phyloP scores from a whole-genome alignment of 2,888 invertebrate genomes.

The Euplexia lucipara region DNA sequence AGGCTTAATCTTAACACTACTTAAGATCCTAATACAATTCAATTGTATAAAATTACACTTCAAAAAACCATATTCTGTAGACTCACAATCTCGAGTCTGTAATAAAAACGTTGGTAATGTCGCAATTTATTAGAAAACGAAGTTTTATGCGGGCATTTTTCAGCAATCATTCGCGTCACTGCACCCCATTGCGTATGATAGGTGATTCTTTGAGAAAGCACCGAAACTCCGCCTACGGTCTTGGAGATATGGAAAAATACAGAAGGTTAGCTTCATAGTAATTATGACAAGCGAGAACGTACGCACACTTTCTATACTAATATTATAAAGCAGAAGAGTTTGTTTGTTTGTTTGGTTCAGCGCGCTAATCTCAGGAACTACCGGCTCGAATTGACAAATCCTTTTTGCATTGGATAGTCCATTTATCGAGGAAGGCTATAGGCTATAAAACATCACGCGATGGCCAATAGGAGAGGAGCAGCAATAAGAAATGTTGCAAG shows the following conservation, averaged over 20 bases:
- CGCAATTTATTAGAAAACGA: constrained; percentile 74
- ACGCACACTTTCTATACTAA: no score
- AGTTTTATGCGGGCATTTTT: constrained; percentile 79
- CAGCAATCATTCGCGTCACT: constrained; percentile 79
- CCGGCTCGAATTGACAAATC: no score
- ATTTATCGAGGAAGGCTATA: no score
- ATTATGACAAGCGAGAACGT: background rate
- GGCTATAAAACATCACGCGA: no score
- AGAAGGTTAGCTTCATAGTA: constrained; percentile 17
- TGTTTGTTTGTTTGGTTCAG: no score
- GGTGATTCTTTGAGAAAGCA: constrained; percentile 59
- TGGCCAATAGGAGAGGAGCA: no score
- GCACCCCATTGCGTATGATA: constrained; percentile 78
- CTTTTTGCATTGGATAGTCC: no score
- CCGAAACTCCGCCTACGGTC: constrained; percentile 31
- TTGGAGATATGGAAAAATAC: background rate
- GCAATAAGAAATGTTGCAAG: no score
- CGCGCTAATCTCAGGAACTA: no score
- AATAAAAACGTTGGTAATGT: constrained; percentile 68
- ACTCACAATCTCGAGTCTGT: constrained; percentile 44
- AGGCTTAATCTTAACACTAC: constrained; percentile 40
- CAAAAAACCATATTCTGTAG: constrained; percentile 43
- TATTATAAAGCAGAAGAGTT: no score
- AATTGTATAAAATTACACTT: constrained; percentile 57
- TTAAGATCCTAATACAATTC: constrained; percentile 49